Evolutionary conservation across 2,888 invertebrate species (phyloP), one percentile per base, ranked within the genome.

Genomic region (Scrobipalpa costella): DNA sequence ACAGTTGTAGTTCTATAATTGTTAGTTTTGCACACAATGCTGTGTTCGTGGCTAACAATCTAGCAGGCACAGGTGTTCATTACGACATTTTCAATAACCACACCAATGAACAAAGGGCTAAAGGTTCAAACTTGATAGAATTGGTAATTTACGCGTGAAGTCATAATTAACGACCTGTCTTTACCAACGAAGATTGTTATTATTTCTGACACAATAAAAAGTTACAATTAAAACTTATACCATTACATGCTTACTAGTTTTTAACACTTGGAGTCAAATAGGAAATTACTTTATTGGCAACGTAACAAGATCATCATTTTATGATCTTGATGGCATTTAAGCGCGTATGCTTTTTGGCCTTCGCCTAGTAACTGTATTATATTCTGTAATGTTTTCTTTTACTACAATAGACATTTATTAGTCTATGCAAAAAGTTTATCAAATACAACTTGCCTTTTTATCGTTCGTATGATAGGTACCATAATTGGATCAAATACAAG

Each of bases 1-100:
- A 65, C 65, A 65, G 65, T 65, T 52, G 63, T 65, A 61, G 61
- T 61, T 57, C 49, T 13, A 61, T 65, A 63, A 65, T 65, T 63
- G 50, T 57, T 50, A 49, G 9, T 50, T 40, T 58, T 40, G 38
- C 27, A 62, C 58, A 64, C 61, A 64, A 64, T 61, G 19, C 44
- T 47, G 36, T 15, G 15, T 47, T 44, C n/a, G 59, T 34, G 27
- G 13, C 49, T 60, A 60, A 60, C 60, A 60, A 60, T 47, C 60
- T 49, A 60, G 33, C 44, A 34, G 33, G 17, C 11, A 57, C 62
- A 62, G 62, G 62, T 62, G 62, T 44, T 27, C 44, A 27, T 57
- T 44, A 33, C 50, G 15, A 60, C 47, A 60, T 49, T 60, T 58
- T 49, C 60, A 60, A 60, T 47, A 60, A 60, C 49, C 34, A 60